Base-by-base conservation (phyloP, 2,888 invertebrate species). In the Hipparchia semele region DNA sequence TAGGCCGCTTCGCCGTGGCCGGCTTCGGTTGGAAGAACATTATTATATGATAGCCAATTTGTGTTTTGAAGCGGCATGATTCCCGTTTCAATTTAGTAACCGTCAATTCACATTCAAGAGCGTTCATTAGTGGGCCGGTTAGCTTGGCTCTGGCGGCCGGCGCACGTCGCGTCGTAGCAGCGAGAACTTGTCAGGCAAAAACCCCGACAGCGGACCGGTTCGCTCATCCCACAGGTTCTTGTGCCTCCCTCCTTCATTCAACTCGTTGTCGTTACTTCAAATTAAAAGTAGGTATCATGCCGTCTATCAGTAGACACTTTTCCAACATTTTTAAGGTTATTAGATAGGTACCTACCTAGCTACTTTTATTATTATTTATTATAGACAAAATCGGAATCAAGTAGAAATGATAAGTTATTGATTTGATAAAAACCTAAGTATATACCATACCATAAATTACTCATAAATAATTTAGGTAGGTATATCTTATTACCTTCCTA, bases 221-320 rank as follows among this genome's bases (percentile, higher is more conserved):
- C 85, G 90, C 90, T 89, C 88, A 91, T 90, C 88, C 80, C 83
- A 84, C 90, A 84, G 87, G 91, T 90, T 90, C 81, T 80, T 77
- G 71, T 67, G 79, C 80, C 78, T 77, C 79, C 79, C 79, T 80
- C 78, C 79, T 81, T 80, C 84, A 86, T 87, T 88, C 87, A 81
- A 79, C 77, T 33, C 12, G 59, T 59, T 56, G 13, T 75, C 74
- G 74, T 75, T 68, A 68, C 72, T 23, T 71, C 33, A 58, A 53
- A 58, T 68, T 68, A 33, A 13, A 6, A 13, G 12, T 23, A 51
- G 10, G 13, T 53, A 33, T 23, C 33, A 53, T 53, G 12, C 10
- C 53, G 4, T 2, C 12, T 12, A 12, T 53, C 2, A 10, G 49
- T 49, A 49, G 49, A 49, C 1, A 49, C 7, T 49, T 49, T 49